Conservation (phyloP, 2,888 invertebrate species). For the Tyria jacobaeae region DNA sequence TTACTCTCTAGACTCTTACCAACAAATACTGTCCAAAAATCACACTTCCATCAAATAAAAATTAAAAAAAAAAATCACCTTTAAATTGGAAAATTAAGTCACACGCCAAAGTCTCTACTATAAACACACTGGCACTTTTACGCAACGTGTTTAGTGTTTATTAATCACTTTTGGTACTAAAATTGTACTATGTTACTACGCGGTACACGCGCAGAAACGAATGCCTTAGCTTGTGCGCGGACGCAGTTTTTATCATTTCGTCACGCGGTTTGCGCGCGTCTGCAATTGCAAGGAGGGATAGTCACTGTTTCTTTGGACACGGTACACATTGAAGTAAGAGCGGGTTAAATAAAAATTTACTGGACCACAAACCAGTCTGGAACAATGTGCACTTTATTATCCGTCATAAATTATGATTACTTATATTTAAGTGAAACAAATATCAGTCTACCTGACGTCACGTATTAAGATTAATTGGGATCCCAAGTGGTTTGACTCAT, state of each 20-base stretch:
- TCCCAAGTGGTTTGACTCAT: too few species aligned
- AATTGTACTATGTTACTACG: conserved; percentile 50
- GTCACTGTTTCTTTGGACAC: conserved; percentile 15
- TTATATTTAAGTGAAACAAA: too few species aligned
- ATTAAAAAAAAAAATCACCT: conserved; percentile 69
- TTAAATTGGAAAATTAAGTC: conserved; percentile 80
- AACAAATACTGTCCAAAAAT: conserved; percentile 34
- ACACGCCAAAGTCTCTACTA: conserved; percentile 83
- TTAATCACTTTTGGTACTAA: conserved; percentile 46
- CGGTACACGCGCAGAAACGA: conserved; percentile 66
- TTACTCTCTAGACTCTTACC: conserved; percentile 29
- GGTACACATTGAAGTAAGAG: conserved; percentile 29
- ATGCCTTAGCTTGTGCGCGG: conserved; percentile 65
- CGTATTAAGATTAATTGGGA: too few species aligned
- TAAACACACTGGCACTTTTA: conserved; percentile 80
- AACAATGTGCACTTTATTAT: not conserved
- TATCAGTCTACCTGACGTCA: too few species aligned
- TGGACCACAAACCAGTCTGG: not conserved
- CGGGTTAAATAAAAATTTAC: conserved; percentile 16
- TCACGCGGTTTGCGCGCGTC: conserved; percentile 74
- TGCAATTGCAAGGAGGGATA: conserved; percentile 34
- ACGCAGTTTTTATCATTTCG: conserved; percentile 82
- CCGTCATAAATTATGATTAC: too few species aligned
- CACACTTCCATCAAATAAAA: conserved; percentile 50
- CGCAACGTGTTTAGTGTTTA: conserved; percentile 77